Evolutionary conservation across 2,888 invertebrate genomes (phyloP), one percentile per base, ranked within the genome.

Genomic region (Brachycybe producta): DNA sequence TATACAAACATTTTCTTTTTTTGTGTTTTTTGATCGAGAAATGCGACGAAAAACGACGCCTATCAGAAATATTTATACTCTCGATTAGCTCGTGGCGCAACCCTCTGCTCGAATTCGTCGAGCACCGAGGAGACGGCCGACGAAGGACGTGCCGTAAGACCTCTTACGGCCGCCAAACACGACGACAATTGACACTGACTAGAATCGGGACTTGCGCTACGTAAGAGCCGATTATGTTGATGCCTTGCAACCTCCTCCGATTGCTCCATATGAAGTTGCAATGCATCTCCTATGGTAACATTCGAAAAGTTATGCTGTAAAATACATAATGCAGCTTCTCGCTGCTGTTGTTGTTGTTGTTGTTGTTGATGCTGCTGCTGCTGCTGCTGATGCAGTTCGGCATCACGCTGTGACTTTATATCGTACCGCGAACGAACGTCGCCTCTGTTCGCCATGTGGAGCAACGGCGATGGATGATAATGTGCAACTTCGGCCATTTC

Each of bases 71-170:
- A 49, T 36, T 32, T 49, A 32, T 49, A 49, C 17, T 40, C n/a
- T 15, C 49, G 40, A n/a, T n/a, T 49, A 15, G 49, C 41, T 13
- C 49, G 36, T 7, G 49, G 49, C 21, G 49, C 49, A 21, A 49
- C 49, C 27, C 49, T 39, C 38, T 49, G 49, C 27, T 49, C 49
- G 30, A 49, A 49, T 11, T 49, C 49, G 30, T 27, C 49, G 3
- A 49, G 40, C 23, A 49, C 49, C 13, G 49, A 26, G 11, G 41
- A 17, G 1, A 17, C 8, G n/a, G 13, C 32, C 19, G 28, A 2
- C 21, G 27, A 41, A 7, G 30, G 30, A n/a, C 13, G 21, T 21
- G 49, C 36, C 23, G 49, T 49, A n/a, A n/a, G n/a, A n/a, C n/a
- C n/a, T 17, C 49, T 7, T 13, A 49, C 41, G n/a, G 49, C 49